A percentile compares a stretch with the other conserved stretches of the same genome.
Conservation (phyloP, 2,888 invertebrate genomes). For the Desoria tigrina region DNA sequence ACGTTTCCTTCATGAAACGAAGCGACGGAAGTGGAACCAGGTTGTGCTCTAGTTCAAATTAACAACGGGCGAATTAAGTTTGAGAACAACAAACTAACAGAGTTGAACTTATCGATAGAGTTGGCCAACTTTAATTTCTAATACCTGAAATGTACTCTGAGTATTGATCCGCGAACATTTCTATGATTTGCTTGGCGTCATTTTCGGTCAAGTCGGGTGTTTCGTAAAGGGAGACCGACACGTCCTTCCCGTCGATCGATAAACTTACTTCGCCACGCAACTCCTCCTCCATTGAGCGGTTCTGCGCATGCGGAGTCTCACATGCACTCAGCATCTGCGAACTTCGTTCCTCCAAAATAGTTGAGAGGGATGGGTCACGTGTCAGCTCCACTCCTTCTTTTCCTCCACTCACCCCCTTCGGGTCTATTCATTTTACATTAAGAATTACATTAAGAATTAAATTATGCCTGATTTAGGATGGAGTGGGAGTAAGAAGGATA, state of each 20-base stretch:
- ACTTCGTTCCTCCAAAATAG: conserved; percentile 86
- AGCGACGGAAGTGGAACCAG: conserved; percentile 83
- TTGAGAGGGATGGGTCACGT: conserved; percentile 80
- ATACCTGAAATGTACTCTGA: conserved; percentile 79
- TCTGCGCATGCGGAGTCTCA: conserved; percentile 65
- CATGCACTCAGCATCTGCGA: conserved; percentile 70
- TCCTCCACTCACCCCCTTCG: too few relatives aligned
- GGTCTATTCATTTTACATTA: too few relatives aligned
- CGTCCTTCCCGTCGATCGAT: conserved; percentile 88
- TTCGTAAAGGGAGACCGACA: conserved; percentile 85
- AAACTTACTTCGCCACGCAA: conserved; percentile 79
- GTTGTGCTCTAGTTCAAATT: conserved; percentile 74
- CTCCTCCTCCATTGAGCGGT: conserved; percentile 62
- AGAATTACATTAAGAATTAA: not conserved
- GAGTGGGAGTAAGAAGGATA: too few relatives aligned
- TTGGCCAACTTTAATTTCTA: too few relatives aligned
- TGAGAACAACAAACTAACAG: too few relatives aligned
- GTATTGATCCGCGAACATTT: conserved; percentile 91
- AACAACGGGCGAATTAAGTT: too few relatives aligned
- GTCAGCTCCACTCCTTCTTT: too few relatives aligned
- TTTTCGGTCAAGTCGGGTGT: conserved; percentile 86
- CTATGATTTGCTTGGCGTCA: conserved; percentile 85
- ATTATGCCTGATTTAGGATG: too few relatives aligned
- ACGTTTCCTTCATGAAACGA: conserved; percentile 84
- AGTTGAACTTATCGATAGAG: too few relatives aligned